Base-by-base conservation (phyloP, 2,113 vertebrate species). In the Ifrita kowaldi region DNA sequence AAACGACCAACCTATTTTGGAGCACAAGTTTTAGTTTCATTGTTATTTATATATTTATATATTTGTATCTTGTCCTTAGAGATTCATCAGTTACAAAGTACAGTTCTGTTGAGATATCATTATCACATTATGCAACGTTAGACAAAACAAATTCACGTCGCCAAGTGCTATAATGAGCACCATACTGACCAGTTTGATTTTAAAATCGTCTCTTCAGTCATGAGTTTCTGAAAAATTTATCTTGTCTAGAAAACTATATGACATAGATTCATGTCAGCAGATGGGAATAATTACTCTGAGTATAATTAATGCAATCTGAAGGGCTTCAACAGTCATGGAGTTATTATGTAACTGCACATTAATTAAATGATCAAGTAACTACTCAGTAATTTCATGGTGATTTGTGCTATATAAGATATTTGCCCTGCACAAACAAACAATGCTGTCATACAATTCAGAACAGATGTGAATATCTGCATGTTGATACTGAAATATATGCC, bases 331-430 rank as follows among this genome's bases (percentile, higher is more conserved):
- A 96, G 87, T 95, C 78, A 41, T 94, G 89, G 73, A 97, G 90
- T 93, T 97, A 95, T 87, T 96, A 96, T 95, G 88, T 94, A 97
- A 95, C 95, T 95, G 84, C 78, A 95, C 71, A 94, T 94, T 97
- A 95, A 96, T 95, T 97, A 96, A 97, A 95, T 90, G 91, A 95
- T 96, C 93, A 91, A 97, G 91, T 90, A 93, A 96, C 94, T 96
- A 78, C 95, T 95, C 86, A 93, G 95, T 96, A 97, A 97, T 97
- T 97, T 97, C 94, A 94, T 96, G 94, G 90, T 97, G 95, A 97
- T 97, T 97, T 96, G 95, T 95, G 90, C 78, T 86, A 86, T 96
- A 84, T 96, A 86, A 55, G 83, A 95, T 95, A 96, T 94, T 96
- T 93, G 86, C 90, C 57, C 89, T 96, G 78, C 60, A 64, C 88